These are phyloP conservation scores for Ibycter americanus DNA, from an alignment of 2,797 vertebrate species.

Conservation along the genomic window DNA sequence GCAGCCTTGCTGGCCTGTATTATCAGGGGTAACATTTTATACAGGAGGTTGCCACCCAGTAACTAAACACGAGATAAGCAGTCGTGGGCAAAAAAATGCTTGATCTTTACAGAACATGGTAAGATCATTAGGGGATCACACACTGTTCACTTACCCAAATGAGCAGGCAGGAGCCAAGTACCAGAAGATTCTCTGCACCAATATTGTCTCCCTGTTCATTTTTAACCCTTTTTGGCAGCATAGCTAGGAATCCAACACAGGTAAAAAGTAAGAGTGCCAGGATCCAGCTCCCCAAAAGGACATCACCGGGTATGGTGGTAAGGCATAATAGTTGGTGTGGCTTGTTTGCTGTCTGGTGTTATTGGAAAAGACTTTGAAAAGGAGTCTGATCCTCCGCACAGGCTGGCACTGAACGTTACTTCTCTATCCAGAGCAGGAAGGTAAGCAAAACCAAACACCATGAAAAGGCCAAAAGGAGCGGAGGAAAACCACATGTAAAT, in stretches of 20 bases:
- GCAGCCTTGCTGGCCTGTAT: background rate
- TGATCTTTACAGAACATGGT: background rate
- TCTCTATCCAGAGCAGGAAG: background rate
- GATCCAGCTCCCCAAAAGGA: background rate
- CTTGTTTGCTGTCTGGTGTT: background rate
- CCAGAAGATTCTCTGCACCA: background rate
- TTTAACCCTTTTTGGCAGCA: background rate
- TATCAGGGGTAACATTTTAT: background rate
- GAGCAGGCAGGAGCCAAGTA: background rate
- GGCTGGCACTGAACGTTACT: background rate
- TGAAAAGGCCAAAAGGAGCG: background rate
- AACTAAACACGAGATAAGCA: slow-evolving; percentile 13
- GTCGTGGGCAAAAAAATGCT: background rate
- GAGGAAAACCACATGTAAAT: background rate
- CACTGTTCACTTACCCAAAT: background rate
- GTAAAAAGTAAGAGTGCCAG: background rate
- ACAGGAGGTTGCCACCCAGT: background rate
- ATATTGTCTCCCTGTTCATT: background rate
- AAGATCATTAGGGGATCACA: background rate
- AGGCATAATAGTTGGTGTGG: background rate
- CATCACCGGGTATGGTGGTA: background rate
- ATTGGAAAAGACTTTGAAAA: background rate
- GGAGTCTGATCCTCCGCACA: background rate
- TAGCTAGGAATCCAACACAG: background rate
- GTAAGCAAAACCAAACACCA: background rate